Evolutionary conservation across 2,113 vertebrate genomes (phyloP).

Genomic region (Hassar affinis): DNA sequence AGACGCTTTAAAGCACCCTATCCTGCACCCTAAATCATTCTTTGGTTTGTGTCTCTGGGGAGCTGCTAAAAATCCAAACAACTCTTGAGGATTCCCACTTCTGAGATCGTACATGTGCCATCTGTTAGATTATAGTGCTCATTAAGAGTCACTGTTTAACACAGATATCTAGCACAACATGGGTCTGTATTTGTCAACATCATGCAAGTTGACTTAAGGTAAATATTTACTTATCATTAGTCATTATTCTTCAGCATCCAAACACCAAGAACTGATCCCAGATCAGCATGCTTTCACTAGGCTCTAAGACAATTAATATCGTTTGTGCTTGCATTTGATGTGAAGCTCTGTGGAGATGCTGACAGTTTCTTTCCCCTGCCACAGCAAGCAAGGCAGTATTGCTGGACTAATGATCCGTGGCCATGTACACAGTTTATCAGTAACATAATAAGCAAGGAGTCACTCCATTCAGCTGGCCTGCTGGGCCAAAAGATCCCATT

Average conservation of each 20-base stretch:
- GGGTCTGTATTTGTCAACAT: not conserved
- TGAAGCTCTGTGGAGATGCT: constrained; percentile 1
- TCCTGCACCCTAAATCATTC: not conserved
- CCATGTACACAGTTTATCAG: constrained; percentile 55
- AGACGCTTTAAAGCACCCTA: not conserved
- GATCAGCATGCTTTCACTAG: not conserved
- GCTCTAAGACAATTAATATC: constrained; percentile 3
- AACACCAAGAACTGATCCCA: not conserved
- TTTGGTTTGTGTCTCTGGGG: not conserved
- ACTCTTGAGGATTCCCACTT: constrained; percentile 9
- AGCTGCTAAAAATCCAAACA: not conserved
- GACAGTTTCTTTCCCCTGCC: not conserved
- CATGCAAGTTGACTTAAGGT: not conserved
- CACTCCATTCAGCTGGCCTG: constrained; percentile 33
- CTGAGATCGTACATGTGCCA: not conserved
- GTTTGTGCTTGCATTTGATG: not conserved
- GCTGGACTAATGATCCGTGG: constrained; percentile 49
- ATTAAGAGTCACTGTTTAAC: constrained; percentile 16
- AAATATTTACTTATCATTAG: not conserved
- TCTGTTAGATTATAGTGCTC: constrained; percentile 8
- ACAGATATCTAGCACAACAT: not conserved
- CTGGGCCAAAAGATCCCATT: constrained; percentile 47
- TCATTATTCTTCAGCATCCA: not conserved
- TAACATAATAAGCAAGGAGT: constrained; percentile 49
- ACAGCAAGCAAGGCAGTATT: constrained; percentile 30